These are phyloP conservation scores for Prunella himalayana DNA, from an alignment of 2,113 vertebrate species.

Conservation along the genomic window DNA sequence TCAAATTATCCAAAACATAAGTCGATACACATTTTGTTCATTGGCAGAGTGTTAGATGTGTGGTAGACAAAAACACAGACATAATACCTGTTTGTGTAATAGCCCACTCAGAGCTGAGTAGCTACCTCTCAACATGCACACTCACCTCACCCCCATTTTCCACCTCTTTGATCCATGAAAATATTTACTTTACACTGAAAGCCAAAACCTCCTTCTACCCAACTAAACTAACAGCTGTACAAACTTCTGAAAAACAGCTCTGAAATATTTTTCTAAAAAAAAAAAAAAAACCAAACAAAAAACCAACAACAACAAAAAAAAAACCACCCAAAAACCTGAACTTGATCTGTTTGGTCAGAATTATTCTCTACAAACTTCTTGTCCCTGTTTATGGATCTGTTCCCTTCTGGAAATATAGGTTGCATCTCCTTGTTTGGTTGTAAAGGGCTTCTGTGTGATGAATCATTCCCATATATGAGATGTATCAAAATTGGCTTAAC, in stretches of 20 bases:
- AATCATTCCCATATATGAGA: not conserved
- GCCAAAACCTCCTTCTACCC: slow-evolving; percentile 1
- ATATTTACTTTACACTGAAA: slow-evolving; percentile 6
- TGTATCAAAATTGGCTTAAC: not conserved
- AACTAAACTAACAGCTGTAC: slow-evolving; percentile 6
- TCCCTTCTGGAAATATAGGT: not conserved
- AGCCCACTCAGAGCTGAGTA: not conserved
- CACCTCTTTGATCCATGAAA: slow-evolving; percentile 16
- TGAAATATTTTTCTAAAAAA: not conserved
- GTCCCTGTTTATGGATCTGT: not conserved
- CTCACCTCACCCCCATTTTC: not conserved
- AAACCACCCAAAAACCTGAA: not conserved
- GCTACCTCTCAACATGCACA: not conserved
- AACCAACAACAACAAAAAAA: not conserved
- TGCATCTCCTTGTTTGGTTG: not conserved
- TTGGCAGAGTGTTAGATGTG: not conserved
- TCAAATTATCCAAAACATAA: not conserved
- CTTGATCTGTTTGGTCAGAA: not conserved
- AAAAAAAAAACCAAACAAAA: not conserved
- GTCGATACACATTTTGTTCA: accelerated
- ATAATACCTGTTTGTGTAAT: not conserved
- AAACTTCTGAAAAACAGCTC: slow-evolving; percentile 11
- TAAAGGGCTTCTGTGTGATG: not conserved
- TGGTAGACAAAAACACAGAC: not conserved
- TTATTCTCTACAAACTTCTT: not conserved